Evolutionary conservation across 2,888 invertebrate genomes (phyloP).

Genomic region (Orthosia incerta): DNA sequence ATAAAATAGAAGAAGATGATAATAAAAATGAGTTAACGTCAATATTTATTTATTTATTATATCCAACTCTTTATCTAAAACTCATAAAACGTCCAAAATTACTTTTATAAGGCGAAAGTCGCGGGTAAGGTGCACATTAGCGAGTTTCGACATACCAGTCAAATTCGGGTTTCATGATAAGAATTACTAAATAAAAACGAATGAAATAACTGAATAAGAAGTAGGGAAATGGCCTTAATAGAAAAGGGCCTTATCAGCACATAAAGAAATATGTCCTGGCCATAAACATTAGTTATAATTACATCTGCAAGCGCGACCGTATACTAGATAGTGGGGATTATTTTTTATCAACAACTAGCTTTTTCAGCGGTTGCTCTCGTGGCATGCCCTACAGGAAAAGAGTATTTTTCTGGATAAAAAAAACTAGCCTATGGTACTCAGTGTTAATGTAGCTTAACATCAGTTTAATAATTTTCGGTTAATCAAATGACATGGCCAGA

Average conservation of each 20-base stretch:
- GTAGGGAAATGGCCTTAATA: slow-evolving; percentile 66
- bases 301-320: slow-evolving; percentile 63
- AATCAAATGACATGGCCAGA: too few species aligned
- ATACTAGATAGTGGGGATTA: slow-evolving; percentile 50
- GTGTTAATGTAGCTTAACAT: too few species aligned
- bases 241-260: slow-evolving; percentile 64
- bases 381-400: too few species aligned
- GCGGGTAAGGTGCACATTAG: slow-evolving; percentile 45
- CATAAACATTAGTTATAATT: slow-evolving; percentile 66
- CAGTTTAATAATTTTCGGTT: too few species aligned
- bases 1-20: too few species aligned
- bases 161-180: slow-evolving; percentile 63
- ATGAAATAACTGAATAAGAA: slow-evolving; percentile 62
- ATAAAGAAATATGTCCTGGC: slow-evolving; percentile 65
- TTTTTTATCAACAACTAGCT: slow-evolving; percentile 15
- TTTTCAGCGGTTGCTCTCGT: background rate
- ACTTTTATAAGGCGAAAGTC: slow-evolving; percentile 28
- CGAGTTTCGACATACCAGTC: slow-evolving; percentile 42
- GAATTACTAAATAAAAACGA: slow-evolving; percentile 65
- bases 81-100: slow-evolving; percentile 26
- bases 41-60: too few species aligned
- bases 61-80: slow-evolving; percentile 23
- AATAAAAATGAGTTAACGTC: too few species aligned
- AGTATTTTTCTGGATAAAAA: too few species aligned
- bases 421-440: too few species aligned